These are phyloP conservation scores for Tetragnatha versicolor DNA, from an alignment of 1,140 invertebrate species.

Conservation along the genomic window DNA sequence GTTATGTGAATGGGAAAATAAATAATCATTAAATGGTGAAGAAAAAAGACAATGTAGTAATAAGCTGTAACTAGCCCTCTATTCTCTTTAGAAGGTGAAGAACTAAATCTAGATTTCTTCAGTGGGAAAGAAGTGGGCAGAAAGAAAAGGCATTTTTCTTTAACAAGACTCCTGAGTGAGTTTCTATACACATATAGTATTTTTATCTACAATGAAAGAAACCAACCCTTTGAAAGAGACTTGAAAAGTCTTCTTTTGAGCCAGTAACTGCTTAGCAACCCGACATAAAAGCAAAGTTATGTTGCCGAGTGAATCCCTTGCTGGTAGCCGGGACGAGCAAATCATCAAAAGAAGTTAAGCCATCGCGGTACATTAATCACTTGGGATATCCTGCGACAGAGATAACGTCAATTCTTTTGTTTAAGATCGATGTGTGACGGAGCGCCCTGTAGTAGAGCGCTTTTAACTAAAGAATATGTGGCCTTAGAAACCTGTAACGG, in stretches of 20 bases:
- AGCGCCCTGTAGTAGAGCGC: background rate
- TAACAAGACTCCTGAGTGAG: slow-evolving; percentile 6
- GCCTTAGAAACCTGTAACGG: too few species aligned
- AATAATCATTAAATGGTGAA: too few species aligned
- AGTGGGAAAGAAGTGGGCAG: background rate
- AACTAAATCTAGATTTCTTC: too few species aligned
- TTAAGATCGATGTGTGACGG: slow-evolving; percentile 20
- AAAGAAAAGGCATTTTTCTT: slow-evolving; percentile 7
- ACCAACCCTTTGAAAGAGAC: slow-evolving; percentile 2
- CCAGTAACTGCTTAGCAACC: background rate
- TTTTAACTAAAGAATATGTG: too few species aligned
- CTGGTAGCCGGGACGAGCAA: slow-evolving; percentile 9
- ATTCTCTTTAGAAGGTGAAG: too few species aligned
- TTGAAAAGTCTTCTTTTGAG: slow-evolving; percentile 14
- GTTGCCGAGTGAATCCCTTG: slow-evolving; percentile 26
- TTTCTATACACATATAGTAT: slow-evolving; percentile 4
- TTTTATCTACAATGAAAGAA: slow-evolving; percentile 10
- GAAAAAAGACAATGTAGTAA: too few species aligned
- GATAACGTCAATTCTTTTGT: slow-evolving; percentile 48
- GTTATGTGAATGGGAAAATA: too few species aligned
- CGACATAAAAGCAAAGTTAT: slow-evolving; percentile 49
- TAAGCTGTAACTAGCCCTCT: too few species aligned
- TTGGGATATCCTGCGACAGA: slow-evolving; percentile 36
- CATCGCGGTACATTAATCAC: slow-evolving; percentile 44
- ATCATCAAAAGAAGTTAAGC: slow-evolving; percentile 48